A percentile compares a stretch with the other conserved stretches of the same genome.
These are phyloP conservation scores for Heliconius cydno DNA, from an alignment of 2,888 invertebrate genomes.

Conservation along the genomic window DNA sequence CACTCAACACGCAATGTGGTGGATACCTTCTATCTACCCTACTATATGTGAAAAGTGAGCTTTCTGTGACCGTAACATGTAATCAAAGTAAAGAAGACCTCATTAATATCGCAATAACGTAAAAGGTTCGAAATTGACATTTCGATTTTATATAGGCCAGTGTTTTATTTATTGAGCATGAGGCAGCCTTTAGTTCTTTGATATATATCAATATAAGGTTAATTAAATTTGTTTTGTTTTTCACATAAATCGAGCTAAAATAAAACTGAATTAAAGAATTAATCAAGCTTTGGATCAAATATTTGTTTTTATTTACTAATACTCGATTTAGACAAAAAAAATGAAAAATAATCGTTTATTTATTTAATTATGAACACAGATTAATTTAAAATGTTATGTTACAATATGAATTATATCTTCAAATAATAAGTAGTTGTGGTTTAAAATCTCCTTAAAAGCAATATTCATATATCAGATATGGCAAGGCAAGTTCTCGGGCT, in stretches of 20 bases:
- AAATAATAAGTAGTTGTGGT: too few species aligned
- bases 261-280: too few species aligned
- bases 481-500: too few species aligned
- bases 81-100: constrained; percentile 5
- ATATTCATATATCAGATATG: too few species aligned
- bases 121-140: constrained; percentile 23
- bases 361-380: neutral
- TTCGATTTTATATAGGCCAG: constrained; percentile 8
- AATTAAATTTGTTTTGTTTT: neutral
- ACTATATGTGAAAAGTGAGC: neutral
- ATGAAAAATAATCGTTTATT: neutral
- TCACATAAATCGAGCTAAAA: too few species aligned
- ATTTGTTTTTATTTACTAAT: neutral
- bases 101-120: constrained; percentile 7
- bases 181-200: neutral
- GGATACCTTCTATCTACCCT: too few species aligned
- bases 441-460: too few species aligned
- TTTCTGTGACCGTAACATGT: constrained; percentile 9
- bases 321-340: neutral
- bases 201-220: neutral
- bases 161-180: neutral
- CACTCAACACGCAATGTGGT: too few species aligned
- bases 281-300: neutral
- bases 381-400: neutral
- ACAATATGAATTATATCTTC: neutral